A percentile compares a stretch with the other conserved stretches of the same genome.
phyloP scores from a whole-genome alignment of 1,140 invertebrate species.

The Listronotus bonariensis region DNA sequence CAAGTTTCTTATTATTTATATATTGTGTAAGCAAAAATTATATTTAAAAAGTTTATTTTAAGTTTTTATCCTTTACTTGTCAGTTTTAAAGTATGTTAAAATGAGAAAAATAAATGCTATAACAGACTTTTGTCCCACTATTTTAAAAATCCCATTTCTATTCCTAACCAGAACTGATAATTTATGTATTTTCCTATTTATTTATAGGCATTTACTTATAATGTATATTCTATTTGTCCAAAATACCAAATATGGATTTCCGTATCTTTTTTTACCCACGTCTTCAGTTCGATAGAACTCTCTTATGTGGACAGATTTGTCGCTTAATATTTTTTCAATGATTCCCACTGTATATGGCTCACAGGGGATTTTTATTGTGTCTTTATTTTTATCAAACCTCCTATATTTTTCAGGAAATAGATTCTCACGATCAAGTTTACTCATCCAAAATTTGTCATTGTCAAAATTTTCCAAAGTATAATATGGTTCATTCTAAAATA shows the following conservation, averaged over 20 bases:
- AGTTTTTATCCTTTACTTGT: no score
- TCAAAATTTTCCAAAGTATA: conserved; percentile 58
- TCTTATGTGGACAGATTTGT: conserved; percentile 65
- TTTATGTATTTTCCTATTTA: no score
- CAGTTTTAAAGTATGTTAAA: no score
- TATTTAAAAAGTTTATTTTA: no score
- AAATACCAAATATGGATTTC: conserved; percentile 76
- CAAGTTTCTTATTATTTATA: no score
- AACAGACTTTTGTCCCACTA: no score
- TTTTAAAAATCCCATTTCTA: no score
- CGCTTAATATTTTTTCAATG: conserved; percentile 43
- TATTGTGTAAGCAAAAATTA: no score
- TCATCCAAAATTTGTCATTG: conserved; percentile 7
- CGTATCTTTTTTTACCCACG: conserved; percentile 60
- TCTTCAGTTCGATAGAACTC: conserved; percentile 81
- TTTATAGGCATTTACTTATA: conserved; percentile 15
- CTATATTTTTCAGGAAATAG: conserved; percentile 77
- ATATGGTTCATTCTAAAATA: conserved; percentile 30
- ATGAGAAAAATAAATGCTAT: no score
- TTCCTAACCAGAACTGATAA: no score
- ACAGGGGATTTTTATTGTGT: conserved; percentile 72
- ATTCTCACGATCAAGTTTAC: conserved; percentile 59
- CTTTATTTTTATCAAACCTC: conserved; percentile 57
- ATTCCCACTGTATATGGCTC: conserved; percentile 69
- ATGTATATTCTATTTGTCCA: conserved; percentile 70